Percentiles rank a stretch among this genome's conserved stretches.
Conservation (phyloP, 2,797 vertebrate genomes). For the Jordanella pulchra region DNA sequence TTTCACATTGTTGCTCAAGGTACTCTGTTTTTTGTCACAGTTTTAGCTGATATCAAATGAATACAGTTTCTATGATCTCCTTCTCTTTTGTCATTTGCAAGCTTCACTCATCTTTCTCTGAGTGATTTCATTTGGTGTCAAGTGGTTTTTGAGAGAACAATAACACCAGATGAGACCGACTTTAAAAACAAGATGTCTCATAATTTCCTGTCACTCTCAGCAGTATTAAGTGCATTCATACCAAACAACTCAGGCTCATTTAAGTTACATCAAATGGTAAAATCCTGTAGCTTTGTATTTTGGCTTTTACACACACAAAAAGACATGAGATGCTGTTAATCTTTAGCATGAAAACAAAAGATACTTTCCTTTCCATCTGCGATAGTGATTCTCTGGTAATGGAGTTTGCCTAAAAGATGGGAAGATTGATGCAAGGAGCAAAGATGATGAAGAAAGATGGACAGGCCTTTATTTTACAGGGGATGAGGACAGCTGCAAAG, state of each 20-base stretch:
- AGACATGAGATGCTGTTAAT: conserved; percentile 34
- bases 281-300: conserved; percentile 43
- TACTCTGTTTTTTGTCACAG: conserved; percentile 39
- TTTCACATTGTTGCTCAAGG: conserved; percentile 43
- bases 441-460: conserved; percentile 55
- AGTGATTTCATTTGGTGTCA: conserved; percentile 66
- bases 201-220: conserved; percentile 53
- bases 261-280: conserved; percentile 37
- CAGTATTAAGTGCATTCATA: conserved; percentile 64
- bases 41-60: conserved; percentile 48
- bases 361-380: conserved; percentile 57
- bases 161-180: conserved; percentile 66
- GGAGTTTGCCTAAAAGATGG: conserved; percentile 66
- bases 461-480: conserved; percentile 42
- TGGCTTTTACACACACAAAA: conserved; percentile 19
- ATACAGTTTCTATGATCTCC: conserved; percentile 57
- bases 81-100: conserved; percentile 63
- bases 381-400: conserved; percentile 52
- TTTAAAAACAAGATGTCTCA: conserved; percentile 56
- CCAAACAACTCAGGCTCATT: conserved; percentile 39
- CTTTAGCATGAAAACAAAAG: conserved; percentile 53
- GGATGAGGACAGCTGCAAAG: conserved; percentile 35
- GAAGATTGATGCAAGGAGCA: conserved; percentile 53
- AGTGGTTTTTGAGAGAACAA: conserved; percentile 60
- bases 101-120: conserved; percentile 58